Conservation (phyloP, 1,140 invertebrate species). For the Brachionus asplanchnoidis region DNA sequence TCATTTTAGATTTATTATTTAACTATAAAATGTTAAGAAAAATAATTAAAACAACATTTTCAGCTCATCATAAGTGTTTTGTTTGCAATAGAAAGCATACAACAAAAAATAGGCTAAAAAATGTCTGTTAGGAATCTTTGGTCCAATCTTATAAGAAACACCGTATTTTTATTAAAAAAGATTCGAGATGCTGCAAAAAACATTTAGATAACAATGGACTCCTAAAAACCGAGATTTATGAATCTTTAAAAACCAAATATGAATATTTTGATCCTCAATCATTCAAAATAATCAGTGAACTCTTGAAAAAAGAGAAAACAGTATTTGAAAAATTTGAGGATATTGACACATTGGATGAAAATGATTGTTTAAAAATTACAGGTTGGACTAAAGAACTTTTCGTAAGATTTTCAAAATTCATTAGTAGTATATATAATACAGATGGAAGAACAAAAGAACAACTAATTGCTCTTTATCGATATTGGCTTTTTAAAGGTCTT, state of each 20-base stretch:
- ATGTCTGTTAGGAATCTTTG: neutral
- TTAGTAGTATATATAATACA: slow-evolving; percentile 8
- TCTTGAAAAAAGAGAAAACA: neutral
- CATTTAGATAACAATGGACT: slow-evolving; percentile 16
- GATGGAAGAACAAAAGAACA: slow-evolving; percentile 23
- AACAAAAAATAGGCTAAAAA: slow-evolving; percentile 9
- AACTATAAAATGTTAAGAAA: slow-evolving; percentile 3
- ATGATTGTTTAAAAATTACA: slow-evolving; percentile 6
- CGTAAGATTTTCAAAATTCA: slow-evolving; percentile 3
- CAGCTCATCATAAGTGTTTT: slow-evolving; percentile 13
- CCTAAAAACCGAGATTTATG: neutral
- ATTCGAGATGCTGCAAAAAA: slow-evolving; percentile 17
- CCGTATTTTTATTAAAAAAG: slow-evolving; percentile 28
- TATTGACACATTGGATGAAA: neutral
- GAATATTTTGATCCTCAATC: slow-evolving; percentile 15
- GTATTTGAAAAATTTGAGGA: slow-evolving; percentile 12
- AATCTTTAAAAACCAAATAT: slow-evolving; percentile 12
- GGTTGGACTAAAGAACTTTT: slow-evolving; percentile 18
- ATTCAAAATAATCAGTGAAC: slow-evolving; percentile 12
- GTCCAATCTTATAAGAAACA: slow-evolving; percentile 5
- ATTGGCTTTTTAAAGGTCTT: slow-evolving; percentile 2
- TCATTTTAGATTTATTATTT: neutral
- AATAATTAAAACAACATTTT: slow-evolving; percentile 18
- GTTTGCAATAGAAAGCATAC: slow-evolving; percentile 23
- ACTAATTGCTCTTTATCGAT: slow-evolving; percentile 22